Base-by-base conservation (phyloP, 2,113 vertebrate species). In the Morone saxatilis region DNA sequence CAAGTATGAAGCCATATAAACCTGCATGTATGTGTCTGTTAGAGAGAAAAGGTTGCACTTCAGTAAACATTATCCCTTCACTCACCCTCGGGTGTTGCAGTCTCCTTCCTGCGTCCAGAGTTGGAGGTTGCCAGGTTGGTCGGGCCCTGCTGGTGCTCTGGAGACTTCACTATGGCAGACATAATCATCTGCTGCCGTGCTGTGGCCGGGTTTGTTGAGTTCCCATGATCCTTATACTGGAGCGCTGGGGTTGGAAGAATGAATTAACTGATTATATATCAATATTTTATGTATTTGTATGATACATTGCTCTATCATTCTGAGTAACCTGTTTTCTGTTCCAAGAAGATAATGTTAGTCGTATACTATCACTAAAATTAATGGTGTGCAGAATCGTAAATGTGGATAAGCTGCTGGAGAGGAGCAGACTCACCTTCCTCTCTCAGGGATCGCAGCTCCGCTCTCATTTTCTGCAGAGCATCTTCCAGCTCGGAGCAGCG, bases 171-270 rank as follows among this genome's bases (percentile, higher is more conserved):
- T 68, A 99, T 96, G 80, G 97, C 96, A 7, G 98, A 97, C 97
- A 99, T 98, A 84, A 99, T 96, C 62, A 99, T 97, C 96, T 99
- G 98, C 95, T 99, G 98, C 78, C 98, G 95, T 10, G 97, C 95
- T 13, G 97, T 89, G 78, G 96, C 96, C 1, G 97, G 96, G 4
- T 96, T 97, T 9, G 97, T 88, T 0, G 97, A 95, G 84, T 95
- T 95, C 8, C 95, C 93, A 48, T 98, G 97, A 72, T 99, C 98
- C 92, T 99, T 99, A 83, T 97, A 97, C 92, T 99, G 98, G 80
- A 97, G 95, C 63, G 97, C 97, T 99, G 92, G 11, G 75, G 78
- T 36, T 36, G 60, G 45, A 80, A 47, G 22, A 57, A 20, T 56
- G 3, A 0, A 71, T 71, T 60, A 19, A 54, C 16, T 48, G 25